These are phyloP conservation scores for Ellobius talpinus DNA, from an alignment of 2,113 vertebrate genomes.

Conservation along the genomic window DNA sequence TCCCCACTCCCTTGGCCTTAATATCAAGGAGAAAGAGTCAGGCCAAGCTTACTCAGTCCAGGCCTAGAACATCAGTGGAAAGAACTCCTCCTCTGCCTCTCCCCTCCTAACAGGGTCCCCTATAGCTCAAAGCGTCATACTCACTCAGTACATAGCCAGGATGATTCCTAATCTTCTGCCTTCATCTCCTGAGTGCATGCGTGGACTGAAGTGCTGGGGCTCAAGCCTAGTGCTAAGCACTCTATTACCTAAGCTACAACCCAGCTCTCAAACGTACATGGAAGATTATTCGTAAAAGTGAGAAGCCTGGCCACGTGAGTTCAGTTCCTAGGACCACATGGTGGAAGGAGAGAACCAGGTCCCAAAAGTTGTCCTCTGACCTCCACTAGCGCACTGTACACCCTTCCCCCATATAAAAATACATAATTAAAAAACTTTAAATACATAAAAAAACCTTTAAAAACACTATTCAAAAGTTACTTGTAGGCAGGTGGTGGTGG, in stretches of 20 bases:
- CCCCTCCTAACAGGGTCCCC: background rate
- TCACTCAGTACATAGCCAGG: background rate
- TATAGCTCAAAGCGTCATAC: background rate
- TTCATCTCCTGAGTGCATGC: background rate
- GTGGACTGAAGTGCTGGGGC: background rate
- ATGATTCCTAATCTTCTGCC: background rate
- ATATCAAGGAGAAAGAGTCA: background rate
- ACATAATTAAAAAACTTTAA: background rate
- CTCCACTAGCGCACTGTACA: background rate
- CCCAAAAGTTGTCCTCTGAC: background rate
- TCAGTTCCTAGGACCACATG: background rate
- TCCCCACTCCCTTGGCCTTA: too few species aligned
- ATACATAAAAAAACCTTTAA: too few species aligned
- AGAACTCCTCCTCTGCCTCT: background rate
- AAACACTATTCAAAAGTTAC: conserved; percentile 2
- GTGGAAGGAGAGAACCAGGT: background rate
- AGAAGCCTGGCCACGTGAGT: background rate
- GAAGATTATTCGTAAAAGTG: background rate
- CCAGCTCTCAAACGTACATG: background rate
- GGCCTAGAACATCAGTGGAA: background rate
- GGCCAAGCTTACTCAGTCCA: background rate
- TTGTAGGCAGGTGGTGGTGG: too few species aligned
- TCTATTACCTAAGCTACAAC: background rate
- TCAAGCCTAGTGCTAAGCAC: background rate
- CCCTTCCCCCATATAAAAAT: background rate